Base-by-base conservation (phyloP, 2,888 invertebrate species). In the Hydriomena furcata region DNA sequence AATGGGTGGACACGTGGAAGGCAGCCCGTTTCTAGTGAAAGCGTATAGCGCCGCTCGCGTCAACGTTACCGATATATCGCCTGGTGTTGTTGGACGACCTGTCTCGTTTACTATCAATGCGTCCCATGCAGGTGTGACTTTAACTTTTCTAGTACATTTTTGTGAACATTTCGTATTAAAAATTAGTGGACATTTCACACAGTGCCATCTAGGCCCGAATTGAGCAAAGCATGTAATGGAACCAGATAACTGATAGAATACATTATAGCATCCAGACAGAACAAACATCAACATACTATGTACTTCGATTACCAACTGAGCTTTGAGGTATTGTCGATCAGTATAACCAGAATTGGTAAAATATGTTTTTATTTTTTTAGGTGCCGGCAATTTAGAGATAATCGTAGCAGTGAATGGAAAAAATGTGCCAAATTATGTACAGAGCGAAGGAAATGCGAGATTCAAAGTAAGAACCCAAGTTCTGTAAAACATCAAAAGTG, bases 391-490 rank as follows among this genome's bases (percentile, higher is more conserved):
- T 84, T 91, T 99, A 73, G 99, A 99, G 89, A 99, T 99, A 44
- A 98, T 99, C 54, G 98, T 99, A 0, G 98, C 98, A 0, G 98
- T 98, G 1, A 97, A 96, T 70, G 98, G 98, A 7, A 94, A 98
- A 71, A 99, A 99, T 84, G 98, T 99, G 8, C 99, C 99, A 6
- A 99, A 99, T 89, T 99, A 98, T 79, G 99, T 99, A 0, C 97
- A 98, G 74, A 97, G 98, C 31, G 98, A 99, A 90, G 98, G 98
- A 28, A 98, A 98, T 80, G 99, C 98, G 0, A 94, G 97, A 66
- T 99, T 99, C 74, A 94, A 94, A 83, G 94, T 94, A 40, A 1
- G 32, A 31, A 12, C 2, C n/a, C 6, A 7, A 12, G 7, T 17
- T 11, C n/a, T 13, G 13, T 13, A 5, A 17, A 17, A 17, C 17